A percentile compares a stretch with the other conserved stretches of the same genome.
phyloP scores from a whole-genome alignment of 64 coral and sea anemone species.

The Trachythela sp. region DNA sequence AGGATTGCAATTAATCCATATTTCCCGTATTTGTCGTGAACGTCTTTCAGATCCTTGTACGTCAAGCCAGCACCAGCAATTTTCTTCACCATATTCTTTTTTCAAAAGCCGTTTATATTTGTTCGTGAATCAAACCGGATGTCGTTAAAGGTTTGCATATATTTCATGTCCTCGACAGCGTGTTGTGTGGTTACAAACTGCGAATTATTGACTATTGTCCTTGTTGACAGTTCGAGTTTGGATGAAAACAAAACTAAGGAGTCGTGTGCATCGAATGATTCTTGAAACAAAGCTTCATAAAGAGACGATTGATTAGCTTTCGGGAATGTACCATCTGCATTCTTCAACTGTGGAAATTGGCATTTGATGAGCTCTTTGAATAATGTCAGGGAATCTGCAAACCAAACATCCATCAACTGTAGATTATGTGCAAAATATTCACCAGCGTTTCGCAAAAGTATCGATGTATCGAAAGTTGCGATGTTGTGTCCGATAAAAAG shows the following conservation, averaged over 20 bases:
- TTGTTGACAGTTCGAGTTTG: neutral
- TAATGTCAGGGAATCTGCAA: conserved; percentile 42
- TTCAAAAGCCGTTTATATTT: neutral
- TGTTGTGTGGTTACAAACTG: neutral
- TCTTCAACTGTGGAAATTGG: neutral
- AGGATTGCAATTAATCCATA: conserved; percentile 39
- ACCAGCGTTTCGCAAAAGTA: conserved; percentile 43
- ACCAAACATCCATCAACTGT: conserved; percentile 15
- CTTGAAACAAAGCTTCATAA: conserved; percentile 17
- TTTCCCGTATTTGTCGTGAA: conserved; percentile 15
- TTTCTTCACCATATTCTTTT: conserved; percentile 24
- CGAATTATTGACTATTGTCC: conserved; percentile 16
- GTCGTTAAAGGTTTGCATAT: conserved; percentile 32
- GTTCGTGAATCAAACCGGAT: conserved; percentile 25
- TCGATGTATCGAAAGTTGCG: conserved; percentile 39
- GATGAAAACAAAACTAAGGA: conserved; percentile 49
- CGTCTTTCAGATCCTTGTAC: conserved; percentile 19
- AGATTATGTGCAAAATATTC: conserved; percentile 1
- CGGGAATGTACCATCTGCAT: conserved; percentile 31
- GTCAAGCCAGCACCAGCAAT: conserved; percentile 16
- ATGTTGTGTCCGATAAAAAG: conserved; percentile 15
- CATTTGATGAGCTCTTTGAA: conserved; percentile 30
- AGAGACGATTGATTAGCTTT: conserved; percentile 25
- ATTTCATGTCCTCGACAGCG: conserved; percentile 29
- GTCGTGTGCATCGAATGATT: conserved; percentile 49